Evolutionary conservation across 2,888 invertebrate species (phyloP), one percentile per base, ranked within the genome.

Genomic region (Carpatolechia fugitivella): DNA sequence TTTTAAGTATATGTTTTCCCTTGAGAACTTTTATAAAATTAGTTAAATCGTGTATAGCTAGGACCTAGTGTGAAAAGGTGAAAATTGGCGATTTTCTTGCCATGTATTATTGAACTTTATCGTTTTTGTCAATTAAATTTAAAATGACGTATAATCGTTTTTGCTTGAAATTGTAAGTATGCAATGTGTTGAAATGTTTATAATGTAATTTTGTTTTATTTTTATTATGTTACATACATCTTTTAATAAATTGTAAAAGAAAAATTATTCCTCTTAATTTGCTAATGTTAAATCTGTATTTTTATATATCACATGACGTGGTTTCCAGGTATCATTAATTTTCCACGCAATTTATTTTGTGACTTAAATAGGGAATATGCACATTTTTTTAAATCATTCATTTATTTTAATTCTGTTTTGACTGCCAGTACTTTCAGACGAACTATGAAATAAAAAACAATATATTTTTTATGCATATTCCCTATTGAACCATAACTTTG

Each of bases 91-190:
- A 31, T 46, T 33, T 44, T 53, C 18, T 53, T 46, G 44, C 44
- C 46, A 53, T 46, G 8, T 24, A 53, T 7, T 47, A 47, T 36
- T 20, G 13, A 53, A 46, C 36, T 46, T 35, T 53, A 48, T 33
- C 1, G 10, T 48, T 31, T 48, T 11, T 18, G 48, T 48, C 35
- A 48, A 48, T 33, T 33, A 48, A 10, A 48, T 14, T 44, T 7
- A 8, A 30, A 11, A 24, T 48, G 29, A 31, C 35, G 13, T 14
- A 8, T 48, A 24, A 44, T n/a, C 8, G n/a, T 44, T 13, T 24
- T 24, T 44, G 41, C 41, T 41, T 41, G 18, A 41, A 41, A 18
- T 41, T 20, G 41, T 20, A 24, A 24, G 20, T 41, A 18, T 20
- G 20, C 20, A 18, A 18, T 44, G 20, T n/a, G 44, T 44, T 44